Conservation (phyloP, 2,888 invertebrate genomes). For the Linhomoeus sp. region DNA sequence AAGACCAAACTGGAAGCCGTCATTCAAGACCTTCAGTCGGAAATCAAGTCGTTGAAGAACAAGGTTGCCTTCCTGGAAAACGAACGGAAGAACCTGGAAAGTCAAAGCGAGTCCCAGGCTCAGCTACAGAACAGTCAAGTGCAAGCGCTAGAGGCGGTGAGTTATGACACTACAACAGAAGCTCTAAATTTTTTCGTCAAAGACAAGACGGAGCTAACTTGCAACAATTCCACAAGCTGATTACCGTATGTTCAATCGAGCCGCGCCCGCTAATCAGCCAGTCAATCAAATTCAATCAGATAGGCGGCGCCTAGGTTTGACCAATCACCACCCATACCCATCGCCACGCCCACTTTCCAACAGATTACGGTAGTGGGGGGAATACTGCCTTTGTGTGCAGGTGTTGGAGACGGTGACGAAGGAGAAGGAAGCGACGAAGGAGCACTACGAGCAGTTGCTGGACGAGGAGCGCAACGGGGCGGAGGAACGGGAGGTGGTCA, state of each 20-base stretch:
- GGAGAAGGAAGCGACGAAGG: constrained; percentile 23
- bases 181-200: neutral
- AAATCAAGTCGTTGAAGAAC: constrained; percentile 22
- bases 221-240: too few species aligned
- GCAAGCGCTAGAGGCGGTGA: constrained; percentile 24
- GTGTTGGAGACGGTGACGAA: constrained; percentile 23
- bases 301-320: too few species aligned
- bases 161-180: neutral
- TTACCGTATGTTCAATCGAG: too few species aligned
- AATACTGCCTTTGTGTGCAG: constrained; percentile 7
- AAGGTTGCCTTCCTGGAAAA: constrained; percentile 25
- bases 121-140: constrained; percentile 25
- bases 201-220: too few species aligned
- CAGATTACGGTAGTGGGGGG: too few species aligned
- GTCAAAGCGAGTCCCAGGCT: constrained; percentile 24
- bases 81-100: constrained; percentile 23
- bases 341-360: too few species aligned
- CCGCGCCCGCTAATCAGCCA: too few species aligned
- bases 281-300: too few species aligned
- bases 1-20: constrained; percentile 18
- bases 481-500: constrained; percentile 20
- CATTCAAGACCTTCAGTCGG: constrained; percentile 20
- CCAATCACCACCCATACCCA: too few species aligned
- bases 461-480: constrained; percentile 11
- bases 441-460: constrained; percentile 21